Conservation (phyloP, 2,113 vertebrate genomes). For the Leiothrix lutea region DNA sequence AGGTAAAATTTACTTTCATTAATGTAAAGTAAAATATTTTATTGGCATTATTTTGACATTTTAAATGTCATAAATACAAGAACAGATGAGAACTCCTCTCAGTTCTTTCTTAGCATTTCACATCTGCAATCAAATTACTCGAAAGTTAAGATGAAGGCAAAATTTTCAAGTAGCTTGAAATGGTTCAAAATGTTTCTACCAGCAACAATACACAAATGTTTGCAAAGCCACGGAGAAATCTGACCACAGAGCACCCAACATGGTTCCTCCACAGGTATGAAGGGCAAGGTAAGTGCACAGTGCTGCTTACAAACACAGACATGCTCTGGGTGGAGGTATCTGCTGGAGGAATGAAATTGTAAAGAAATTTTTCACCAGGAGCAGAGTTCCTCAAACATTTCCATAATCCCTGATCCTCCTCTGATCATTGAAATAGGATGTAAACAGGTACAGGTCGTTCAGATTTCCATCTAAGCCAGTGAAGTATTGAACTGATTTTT, state of each 20-base stretch:
- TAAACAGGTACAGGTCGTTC: background rate
- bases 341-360: background rate
- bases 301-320: background rate
- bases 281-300: background rate
- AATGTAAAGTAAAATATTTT: background rate
- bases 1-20: background rate
- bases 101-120: background rate
- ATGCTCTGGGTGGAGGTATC: rapidly evolving
- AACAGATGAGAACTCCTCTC: background rate
- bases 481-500: background rate
- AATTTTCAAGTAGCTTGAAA: background rate
- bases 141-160: background rate
- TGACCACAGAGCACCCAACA: background rate
- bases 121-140: background rate
- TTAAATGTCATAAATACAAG: background rate
- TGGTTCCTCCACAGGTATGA: background rate
- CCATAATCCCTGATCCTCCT: background rate
- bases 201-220: background rate
- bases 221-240: background rate
- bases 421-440: background rate
- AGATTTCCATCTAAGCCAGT: background rate
- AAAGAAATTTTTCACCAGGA: background rate
- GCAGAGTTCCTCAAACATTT: background rate
- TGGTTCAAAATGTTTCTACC: background rate
- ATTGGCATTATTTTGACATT: background rate